Conservation (phyloP, 1,140 invertebrate genomes). For the Brachystomella parvula region DNA sequence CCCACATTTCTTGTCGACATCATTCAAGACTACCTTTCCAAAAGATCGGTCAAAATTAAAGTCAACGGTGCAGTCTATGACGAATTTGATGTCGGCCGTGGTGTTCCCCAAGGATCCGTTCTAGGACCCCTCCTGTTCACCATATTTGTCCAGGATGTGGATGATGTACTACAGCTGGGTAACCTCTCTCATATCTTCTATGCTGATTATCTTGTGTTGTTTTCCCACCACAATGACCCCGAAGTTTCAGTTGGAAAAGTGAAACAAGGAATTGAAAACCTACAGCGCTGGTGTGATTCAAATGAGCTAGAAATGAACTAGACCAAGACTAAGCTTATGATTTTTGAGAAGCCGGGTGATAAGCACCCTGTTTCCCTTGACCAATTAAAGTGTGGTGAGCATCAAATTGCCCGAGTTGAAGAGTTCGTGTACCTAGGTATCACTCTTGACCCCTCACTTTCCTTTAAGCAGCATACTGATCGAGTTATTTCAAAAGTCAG, state of each 20-base stretch:
- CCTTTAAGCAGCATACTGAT: neutral
- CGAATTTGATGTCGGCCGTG: slow-evolving; percentile 8
- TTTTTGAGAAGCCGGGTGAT: neutral
- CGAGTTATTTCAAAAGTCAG: neutral
- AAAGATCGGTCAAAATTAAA: neutral
- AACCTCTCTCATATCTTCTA: slow-evolving; percentile 29
- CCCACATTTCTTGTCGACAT: neutral
- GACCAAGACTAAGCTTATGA: slow-evolving; percentile 15
- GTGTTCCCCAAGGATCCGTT: slow-evolving; percentile 40
- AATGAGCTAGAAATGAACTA: slow-evolving; percentile 7
- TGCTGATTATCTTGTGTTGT: slow-evolving; percentile 39
- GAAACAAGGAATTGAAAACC: neutral
- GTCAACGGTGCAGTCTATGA: neutral
- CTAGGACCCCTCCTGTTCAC: slow-evolving; percentile 38
- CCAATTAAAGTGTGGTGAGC: neutral
- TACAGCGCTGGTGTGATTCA: neutral
- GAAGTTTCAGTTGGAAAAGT: neutral
- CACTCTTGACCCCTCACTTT: neutral
- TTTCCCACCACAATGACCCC: neutral
- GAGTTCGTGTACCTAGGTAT: neutral
- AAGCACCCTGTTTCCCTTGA: neutral
- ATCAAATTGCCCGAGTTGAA: neutral
- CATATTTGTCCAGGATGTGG: slow-evolving; percentile 38
- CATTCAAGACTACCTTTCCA: neutral
- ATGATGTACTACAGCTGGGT: slow-evolving; percentile 12